Evolutionary conservation across 1,140 invertebrate genomes (phyloP).

Genomic region (Teleopsis dalmanni): DNA sequence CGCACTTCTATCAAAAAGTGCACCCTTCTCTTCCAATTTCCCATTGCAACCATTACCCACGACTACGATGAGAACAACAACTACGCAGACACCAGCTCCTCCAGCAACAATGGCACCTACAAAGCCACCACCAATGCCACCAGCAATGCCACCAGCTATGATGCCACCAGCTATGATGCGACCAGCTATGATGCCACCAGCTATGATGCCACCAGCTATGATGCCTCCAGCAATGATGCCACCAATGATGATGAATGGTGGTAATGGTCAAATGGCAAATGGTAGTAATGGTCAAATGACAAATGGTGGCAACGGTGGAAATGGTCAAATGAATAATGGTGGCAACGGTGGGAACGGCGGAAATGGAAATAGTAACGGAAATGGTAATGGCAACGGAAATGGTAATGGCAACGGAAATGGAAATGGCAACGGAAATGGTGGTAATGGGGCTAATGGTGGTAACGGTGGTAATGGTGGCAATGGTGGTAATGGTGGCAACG

Average conservation of each 20-base stretch:
- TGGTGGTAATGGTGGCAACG: neutral
- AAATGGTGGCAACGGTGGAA: neutral
- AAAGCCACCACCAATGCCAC: constrained; percentile 5
- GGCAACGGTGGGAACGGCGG: neutral
- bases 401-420: neutral
- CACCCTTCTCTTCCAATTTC: neutral
- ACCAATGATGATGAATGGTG: neutral
- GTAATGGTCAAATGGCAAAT: neutral
- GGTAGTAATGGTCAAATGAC: neutral
- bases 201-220: neutral
- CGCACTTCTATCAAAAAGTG: constrained; percentile 6
- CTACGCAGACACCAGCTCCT: constrained; percentile 5
- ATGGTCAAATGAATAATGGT: neutral
- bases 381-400: neutral
- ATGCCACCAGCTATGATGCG: neutral
- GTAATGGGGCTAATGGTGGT: neutral
- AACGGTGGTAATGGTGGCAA: neutral
- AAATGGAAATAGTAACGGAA: neutral
- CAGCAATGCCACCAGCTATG: constrained; percentile 1
- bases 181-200: constrained; percentile 8
- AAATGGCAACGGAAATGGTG: neutral
- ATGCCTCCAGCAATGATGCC: neutral
- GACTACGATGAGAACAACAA: constrained; percentile 4
- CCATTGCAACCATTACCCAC: neutral
- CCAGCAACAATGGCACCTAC: constrained; percentile 3